Base-by-base conservation (phyloP, 2,113 vertebrate genomes). In the Charadrius vociferus region DNA sequence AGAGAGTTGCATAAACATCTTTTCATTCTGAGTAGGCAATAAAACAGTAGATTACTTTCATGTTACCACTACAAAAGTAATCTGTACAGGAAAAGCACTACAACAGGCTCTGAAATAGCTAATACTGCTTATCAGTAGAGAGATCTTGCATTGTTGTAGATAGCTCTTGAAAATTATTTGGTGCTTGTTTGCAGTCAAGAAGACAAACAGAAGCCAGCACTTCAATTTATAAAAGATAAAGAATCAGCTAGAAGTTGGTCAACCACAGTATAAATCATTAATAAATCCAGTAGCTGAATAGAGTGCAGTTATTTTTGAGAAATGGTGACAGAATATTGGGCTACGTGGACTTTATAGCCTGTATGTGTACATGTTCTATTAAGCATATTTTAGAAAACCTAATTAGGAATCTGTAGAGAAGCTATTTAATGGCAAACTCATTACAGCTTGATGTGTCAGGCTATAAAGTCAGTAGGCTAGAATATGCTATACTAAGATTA, bases 351-450 rank as follows among this genome's bases (percentile, higher is more conserved):
- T 90, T 95, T 63, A 93, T 86, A 66, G 91, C 73, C 68, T 84
- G 34, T 82, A 20, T 80, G 78, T 83, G 71, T 90, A 52, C 50
- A 36, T 6, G 7, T 97, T 96, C 85, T 96, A n/a, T 87, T 91
- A 92, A 92, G 47, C 72, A 41, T 96, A 72, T 93, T 96, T 92
- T 84, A 95, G 77, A 67, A 90, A 95, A 50, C 56, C 39, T 93
- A 91, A 91, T 95, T 87, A 84, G 52, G 61, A 81, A 52, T 86
- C 78, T 89, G 47, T 89, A 88, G 72, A 86, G 83, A 88, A 91
- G 65, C 92, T 89, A 3, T 93, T 95, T 83, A 89, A 74, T 91
- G 50, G 36, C 36, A 91, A 72, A 72, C 77, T 91, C 81, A 89
- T 92, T 93, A 78, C 45, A 83, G 63, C 50, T 75, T 91, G 71